phyloP scores from a whole-genome alignment of 2,888 invertebrate species.

The Parthenolecanium corni region DNA sequence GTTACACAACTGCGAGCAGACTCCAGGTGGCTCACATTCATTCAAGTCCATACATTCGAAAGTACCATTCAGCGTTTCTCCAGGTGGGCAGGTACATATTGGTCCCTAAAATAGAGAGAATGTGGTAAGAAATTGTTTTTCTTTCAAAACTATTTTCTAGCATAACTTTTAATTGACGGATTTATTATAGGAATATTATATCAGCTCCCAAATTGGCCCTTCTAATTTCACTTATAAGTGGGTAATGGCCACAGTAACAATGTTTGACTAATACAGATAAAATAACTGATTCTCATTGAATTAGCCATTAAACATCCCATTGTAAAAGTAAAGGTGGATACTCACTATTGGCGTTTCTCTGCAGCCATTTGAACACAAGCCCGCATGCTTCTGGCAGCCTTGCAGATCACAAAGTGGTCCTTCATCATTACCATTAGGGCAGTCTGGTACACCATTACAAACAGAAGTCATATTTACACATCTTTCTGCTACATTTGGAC shows the following conservation, averaged over 20 bases:
- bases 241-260: no score
- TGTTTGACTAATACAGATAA: no score
- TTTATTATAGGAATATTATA: no score
- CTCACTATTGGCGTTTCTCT: constrained; percentile 60
- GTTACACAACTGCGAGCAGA: constrained; percentile 81
- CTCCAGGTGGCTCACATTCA: constrained; percentile 78
- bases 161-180: no score
- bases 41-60: constrained; percentile 66
- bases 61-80: constrained; percentile 64
- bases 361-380: constrained; percentile 72
- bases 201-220: no score
- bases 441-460: constrained; percentile 77
- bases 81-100: constrained; percentile 76
- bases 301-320: constrained; percentile 7
- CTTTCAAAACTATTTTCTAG: not conserved
- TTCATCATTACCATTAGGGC: constrained; percentile 89
- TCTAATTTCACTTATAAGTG: no score
- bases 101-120: constrained; percentile 51
- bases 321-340: constrained; percentile 23
- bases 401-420: constrained; percentile 77
- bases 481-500: constrained; percentile 64
- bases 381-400: constrained; percentile 60
- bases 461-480: constrained; percentile 81
- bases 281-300: constrained; percentile 4
- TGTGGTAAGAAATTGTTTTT: no score